A percentile compares a stretch with the other conserved stretches of the same genome.
Evolutionary conservation across 1,140 invertebrate genomes (phyloP).

Genomic region (Hyposmocoma kahamanoa): DNA sequence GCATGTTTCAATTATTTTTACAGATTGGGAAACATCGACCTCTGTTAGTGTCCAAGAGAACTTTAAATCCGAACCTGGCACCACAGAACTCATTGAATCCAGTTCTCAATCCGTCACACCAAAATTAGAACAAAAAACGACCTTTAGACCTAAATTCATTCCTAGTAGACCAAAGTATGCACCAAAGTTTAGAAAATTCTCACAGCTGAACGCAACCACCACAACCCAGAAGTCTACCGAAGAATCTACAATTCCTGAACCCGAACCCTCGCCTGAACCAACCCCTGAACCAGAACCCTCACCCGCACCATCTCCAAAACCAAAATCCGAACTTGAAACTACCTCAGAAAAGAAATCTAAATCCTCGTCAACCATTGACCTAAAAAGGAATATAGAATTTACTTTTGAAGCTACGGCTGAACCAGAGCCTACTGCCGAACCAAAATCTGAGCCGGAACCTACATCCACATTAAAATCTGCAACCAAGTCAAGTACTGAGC

Average conservation of each 20-base stretch:
- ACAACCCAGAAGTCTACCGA: neutral
- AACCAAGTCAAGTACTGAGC: too few species aligned
- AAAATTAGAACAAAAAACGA: conserved; percentile 42
- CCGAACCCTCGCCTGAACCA: conserved; percentile 28
- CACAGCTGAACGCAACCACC: conserved; percentile 12
- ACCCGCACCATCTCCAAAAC: conserved; percentile 61
- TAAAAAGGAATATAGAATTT: too few species aligned
- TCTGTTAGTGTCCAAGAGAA: conserved; percentile 63
- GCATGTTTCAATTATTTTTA: conserved; percentile 61
- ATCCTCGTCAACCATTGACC: too few species aligned
- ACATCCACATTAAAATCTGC: conserved; percentile 48
- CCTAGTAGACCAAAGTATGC: conserved; percentile 33
- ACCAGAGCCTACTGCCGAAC: conserved; percentile 37
- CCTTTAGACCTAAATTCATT: conserved; percentile 34
- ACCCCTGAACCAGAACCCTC: conserved; percentile 64
- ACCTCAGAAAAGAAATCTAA: too few species aligned
- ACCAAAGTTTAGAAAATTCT: conserved; percentile 19
- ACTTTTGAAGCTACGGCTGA: conserved; percentile 45
- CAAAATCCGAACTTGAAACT: conserved; percentile 46
- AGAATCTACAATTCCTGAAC: neutral
- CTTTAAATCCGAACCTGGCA: conserved; percentile 43
- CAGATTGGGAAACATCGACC: conserved; percentile 68
- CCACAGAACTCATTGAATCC: conserved; percentile 51
- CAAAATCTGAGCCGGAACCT: conserved; percentile 25
- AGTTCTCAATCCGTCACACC: conserved; percentile 46